Conservation (phyloP, 2,113 vertebrate species). For the Petrocephalus zakoni region DNA sequence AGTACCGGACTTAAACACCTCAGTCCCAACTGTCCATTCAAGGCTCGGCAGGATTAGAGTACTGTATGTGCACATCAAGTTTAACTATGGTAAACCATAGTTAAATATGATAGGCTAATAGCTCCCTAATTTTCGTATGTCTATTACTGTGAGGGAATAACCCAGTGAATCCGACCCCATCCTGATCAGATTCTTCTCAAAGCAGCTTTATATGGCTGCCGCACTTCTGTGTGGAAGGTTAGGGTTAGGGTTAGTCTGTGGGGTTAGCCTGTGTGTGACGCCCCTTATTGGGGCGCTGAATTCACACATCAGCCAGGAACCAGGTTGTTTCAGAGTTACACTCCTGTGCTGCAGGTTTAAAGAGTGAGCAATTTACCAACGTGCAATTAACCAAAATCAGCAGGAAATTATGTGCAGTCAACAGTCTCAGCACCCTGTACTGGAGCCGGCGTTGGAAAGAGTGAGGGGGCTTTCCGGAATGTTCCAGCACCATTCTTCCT, state of each 20-base stretch:
- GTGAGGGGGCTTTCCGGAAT: neutral
- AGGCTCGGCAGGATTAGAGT: neutral
- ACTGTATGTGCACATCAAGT: neutral
- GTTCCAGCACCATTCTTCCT: neutral
- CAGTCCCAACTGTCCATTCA: neutral
- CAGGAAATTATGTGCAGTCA: neutral
- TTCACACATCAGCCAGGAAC: neutral
- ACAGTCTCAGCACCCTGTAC: neutral
- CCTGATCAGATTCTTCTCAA: neutral
- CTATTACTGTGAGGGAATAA: neutral
- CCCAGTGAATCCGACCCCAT: neutral
- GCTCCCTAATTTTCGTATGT: no score
- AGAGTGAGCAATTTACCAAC: neutral
- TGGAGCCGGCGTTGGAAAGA: neutral
- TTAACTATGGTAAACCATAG: neutral
- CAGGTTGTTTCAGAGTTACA: neutral
- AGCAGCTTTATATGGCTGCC: neutral
- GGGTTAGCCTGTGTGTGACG: neutral
- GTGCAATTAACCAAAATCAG: neutral
- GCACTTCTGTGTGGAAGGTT: neutral
- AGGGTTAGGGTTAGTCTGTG: neutral
- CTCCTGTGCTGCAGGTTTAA: neutral
- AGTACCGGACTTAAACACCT: neutral
- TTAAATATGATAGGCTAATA: neutral
- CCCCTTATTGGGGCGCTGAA: neutral